Percentiles rank a stretch among this genome's conserved stretches.
phyloP scores from a whole-genome alignment of 2,888 invertebrate genomes.

The Gari tellinella region DNA sequence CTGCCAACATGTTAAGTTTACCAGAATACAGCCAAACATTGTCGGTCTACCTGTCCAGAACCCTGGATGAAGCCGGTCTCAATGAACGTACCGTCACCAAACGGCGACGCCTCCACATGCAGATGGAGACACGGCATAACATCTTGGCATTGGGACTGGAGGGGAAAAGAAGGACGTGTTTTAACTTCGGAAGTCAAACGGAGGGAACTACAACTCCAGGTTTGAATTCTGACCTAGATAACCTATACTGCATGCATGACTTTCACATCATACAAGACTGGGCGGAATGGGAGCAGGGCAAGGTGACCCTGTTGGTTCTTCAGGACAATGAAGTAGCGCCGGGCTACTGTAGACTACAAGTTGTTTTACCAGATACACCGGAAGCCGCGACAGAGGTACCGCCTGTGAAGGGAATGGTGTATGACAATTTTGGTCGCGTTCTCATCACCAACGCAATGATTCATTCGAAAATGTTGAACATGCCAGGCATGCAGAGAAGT shows the following conservation, averaged over 20 bases:
- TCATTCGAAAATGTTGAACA: neutral
- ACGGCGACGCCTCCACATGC: too few relatives aligned
- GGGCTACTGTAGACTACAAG: constrained; percentile 10
- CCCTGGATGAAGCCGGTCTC: too few relatives aligned
- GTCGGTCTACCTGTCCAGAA: too few relatives aligned
- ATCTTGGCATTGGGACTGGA: too few relatives aligned
- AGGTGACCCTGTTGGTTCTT: neutral
- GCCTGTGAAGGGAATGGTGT: neutral
- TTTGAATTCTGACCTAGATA: neutral
- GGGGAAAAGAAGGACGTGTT: neutral
- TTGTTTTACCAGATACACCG: neutral
- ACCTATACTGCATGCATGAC: neutral
- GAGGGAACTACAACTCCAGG: constrained; percentile 8
- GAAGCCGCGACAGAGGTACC: too few relatives aligned
- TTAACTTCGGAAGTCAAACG: constrained; percentile 5
- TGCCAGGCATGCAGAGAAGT: neutral
- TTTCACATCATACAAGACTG: neutral
- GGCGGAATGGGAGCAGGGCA: neutral
- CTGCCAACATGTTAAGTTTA: too few relatives aligned
- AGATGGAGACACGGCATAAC: too few relatives aligned
- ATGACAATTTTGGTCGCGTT: neutral
- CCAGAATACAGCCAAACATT: too few relatives aligned
- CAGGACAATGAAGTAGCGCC: neutral
- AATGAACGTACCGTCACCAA: too few relatives aligned
- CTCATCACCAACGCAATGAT: neutral